Evolutionary conservation across 2,888 invertebrate genomes (phyloP), one percentile per base, ranked within the genome.

Genomic region (Oligia strigilis): DNA sequence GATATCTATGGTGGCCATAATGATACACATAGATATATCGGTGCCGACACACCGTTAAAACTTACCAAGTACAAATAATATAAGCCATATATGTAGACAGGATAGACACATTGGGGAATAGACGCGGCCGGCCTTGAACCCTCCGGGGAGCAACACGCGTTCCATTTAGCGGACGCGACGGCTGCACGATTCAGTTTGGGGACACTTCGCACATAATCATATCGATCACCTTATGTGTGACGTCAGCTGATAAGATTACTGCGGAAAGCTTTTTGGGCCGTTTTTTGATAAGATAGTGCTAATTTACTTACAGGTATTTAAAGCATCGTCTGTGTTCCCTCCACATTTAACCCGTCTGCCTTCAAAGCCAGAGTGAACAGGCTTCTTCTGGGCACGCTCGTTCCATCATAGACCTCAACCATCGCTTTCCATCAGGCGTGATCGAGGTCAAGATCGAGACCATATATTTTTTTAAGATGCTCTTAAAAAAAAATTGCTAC

Each of bases 101-200:
- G 46, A 46, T 76, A 89, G 86, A 89, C 90, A 77, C 83, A 72
- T 72, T 71, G 64, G 88, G 84, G 88, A 85, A 80, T 81, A 84
- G 75, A 66, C 82, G 83, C 76, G 78, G 78, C 77, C 77, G 89
- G 82, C 92, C 92, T 93, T 92, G 91, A 93, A 92, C 90, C 85
- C 92, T 81, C 83, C 36, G 55, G 87, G 89, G 88, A 91, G 88
- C 83, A 78, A 77, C 87, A 89, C 88, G 88, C 88, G 88, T 88
- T 87, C 87, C 80, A 90, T 90, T 90, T 87, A 83, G 84, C 80
- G 79, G 79, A 82, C 89, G 75, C 85, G 76, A 73, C 86, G 82
- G 69, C 85, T 88, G 87, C 88, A 76, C 82, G 76, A 86, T 83
- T 83, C 86, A 86, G 87, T 90, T 87, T 73, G 81, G 86, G 79